A percentile compares a stretch with the other conserved stretches of the same genome.
These are phyloP conservation scores for Oncopodura yosiiana DNA, from an alignment of 1,140 invertebrate genomes.

Conservation along the genomic window DNA sequence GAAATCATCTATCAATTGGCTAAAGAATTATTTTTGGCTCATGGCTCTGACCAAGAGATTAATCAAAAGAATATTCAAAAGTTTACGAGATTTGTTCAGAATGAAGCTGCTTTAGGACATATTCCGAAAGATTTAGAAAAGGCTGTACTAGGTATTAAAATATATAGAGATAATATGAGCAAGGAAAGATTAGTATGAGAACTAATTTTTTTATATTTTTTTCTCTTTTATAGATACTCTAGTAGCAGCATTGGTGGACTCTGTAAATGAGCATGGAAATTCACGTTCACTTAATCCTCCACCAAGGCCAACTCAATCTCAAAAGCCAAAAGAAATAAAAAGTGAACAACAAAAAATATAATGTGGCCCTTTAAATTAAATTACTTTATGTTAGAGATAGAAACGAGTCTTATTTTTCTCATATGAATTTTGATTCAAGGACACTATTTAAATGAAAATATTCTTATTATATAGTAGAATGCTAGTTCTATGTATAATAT, in stretches of 20 bases:
- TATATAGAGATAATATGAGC: not conserved
- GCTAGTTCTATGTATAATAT: no score
- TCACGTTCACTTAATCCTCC: slow-evolving; percentile 41
- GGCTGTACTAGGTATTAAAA: slow-evolving; percentile 55
- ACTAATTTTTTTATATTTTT: not conserved
- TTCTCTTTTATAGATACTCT: slow-evolving; percentile 50
- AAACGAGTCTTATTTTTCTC: no score
- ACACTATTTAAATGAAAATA: no score
- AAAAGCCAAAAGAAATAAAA: no score
- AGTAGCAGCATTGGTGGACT: slow-evolving; percentile 58
- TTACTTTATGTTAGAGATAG: no score
- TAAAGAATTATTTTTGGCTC: slow-evolving; percentile 57
- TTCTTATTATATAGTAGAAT: no score
- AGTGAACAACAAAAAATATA: no score
- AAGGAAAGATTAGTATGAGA: not conserved
- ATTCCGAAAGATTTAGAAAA: slow-evolving; percentile 58
- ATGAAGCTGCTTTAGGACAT: slow-evolving; percentile 55
- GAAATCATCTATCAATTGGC: slow-evolving; percentile 65
- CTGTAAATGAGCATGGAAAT: slow-evolving; percentile 54
- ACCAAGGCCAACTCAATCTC: slow-evolving; percentile 36
- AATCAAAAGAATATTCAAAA: slow-evolving; percentile 44
- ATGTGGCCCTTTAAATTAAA: no score
- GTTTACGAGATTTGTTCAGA: slow-evolving; percentile 57
- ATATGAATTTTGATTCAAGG: no score
- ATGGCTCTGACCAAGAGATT: slow-evolving; percentile 13